Percentiles rank a stretch among this genome's conserved stretches.
These are phyloP conservation scores for Australoheros facetus DNA, from an alignment of 2,797 vertebrate species.

Conservation along the genomic window DNA sequence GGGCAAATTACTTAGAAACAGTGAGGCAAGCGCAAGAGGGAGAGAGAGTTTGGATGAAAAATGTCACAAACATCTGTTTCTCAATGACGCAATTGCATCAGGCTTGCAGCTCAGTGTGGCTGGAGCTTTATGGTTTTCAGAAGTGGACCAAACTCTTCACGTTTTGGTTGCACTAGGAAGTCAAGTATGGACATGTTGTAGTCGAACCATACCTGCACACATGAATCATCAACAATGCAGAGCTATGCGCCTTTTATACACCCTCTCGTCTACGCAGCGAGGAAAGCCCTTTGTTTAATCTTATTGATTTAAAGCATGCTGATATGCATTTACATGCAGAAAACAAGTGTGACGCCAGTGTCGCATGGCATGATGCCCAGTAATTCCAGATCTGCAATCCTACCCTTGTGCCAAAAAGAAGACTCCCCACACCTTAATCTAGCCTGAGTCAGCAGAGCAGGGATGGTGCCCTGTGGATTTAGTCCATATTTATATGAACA, in stretches of 20 bases:
- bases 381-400: conserved; percentile 45
- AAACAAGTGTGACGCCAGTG: conserved; percentile 34
- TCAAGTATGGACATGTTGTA: conserved; percentile 41
- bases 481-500: conserved; percentile 49
- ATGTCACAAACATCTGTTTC: conserved; percentile 72
- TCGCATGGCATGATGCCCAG: conserved; percentile 50
- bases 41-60: conserved; percentile 57
- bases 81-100: conserved; percentile 61
- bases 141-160: conserved; percentile 48
- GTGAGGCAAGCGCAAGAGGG: conserved; percentile 27
- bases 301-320: conserved; percentile 38
- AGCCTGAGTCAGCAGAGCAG: conserved; percentile 73
- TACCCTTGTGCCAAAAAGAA: conserved; percentile 59
- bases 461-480: conserved; percentile 59
- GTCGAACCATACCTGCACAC: conserved; percentile 12
- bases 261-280: conserved; percentile 19
- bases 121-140: conserved; percentile 24
- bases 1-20: conserved; percentile 25
- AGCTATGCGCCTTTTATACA: conserved; percentile 19
- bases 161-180: conserved; percentile 16
- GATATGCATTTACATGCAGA: conserved; percentile 38
- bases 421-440: conserved; percentile 63
- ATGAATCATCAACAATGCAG: conserved; percentile 38
- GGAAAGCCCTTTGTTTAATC: conserved; percentile 46
- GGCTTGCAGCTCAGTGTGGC: conserved; percentile 38